Evolutionary conservation across 1,140 invertebrate genomes (phyloP), one percentile per base, ranked within the genome.

Genomic region (Leptinotarsa texana): DNA sequence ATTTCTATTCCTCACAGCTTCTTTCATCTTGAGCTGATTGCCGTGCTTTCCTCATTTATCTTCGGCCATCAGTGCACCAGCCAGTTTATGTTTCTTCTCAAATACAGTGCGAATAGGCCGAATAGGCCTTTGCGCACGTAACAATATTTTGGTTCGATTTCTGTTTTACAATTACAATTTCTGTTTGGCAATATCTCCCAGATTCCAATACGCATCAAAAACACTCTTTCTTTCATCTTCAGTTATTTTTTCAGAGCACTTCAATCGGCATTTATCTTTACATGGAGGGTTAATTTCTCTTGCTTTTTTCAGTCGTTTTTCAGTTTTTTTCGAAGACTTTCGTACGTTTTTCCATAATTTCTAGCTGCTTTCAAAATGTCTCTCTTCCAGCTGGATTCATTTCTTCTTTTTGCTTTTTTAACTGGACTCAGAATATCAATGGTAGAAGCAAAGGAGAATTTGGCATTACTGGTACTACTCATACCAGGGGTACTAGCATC

Each of bases 21-120:
- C 51, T 17, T 57, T 57, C 51, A 57, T 57, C n/a, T 57, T 57
- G 17, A 18, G 51, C 3, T 57, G 51, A 57, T n/a, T 57, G 51
- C 51, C n/a, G 51, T 57, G 51, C 11, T 57, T 57, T 57, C 51
- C 15, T 57, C 51, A n/a, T 57, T 57, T 57, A 57, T 57, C 51
- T 57, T 57, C 51, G 17, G 6, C 51, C 51, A 57, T 57, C 51
- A 57, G 17, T 3, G 17, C n/a, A 18, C 51, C 51, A 17, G 51
- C 17, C 51, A 57, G 17, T 57, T 57, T 57, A 57, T 57, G 17
- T 57, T n/a, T 57, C 51, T 57, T 57, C n/a, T 57, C 51, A 15
- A 57, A 57, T 4, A 57, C 17, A 57, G 51, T 57, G 51, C 51
- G 51, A 57, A 57, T 57, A 57, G 17, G 51, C 21, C 21, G 21